Conservation (phyloP, 1,140 invertebrate genomes). For the Hyphantria cunea region DNA sequence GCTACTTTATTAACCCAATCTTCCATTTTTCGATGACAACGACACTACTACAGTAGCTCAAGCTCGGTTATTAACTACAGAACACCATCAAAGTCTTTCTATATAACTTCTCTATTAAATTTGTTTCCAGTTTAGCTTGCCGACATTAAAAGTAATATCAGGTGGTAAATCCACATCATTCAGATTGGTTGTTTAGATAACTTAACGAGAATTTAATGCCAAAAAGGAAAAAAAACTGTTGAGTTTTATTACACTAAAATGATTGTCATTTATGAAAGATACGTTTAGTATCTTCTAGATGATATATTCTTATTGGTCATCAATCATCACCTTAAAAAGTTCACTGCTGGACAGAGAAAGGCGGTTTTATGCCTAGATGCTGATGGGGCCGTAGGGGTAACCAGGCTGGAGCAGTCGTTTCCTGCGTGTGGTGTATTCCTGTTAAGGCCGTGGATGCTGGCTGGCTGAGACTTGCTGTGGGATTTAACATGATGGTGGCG, state of each 20-base stretch:
- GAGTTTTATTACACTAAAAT: neutral
- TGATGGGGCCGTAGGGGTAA: too few species aligned
- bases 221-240: conserved; percentile 8
- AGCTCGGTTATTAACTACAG: neutral
- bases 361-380: too few species aligned
- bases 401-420: too few species aligned
- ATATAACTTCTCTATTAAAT: conserved; percentile 9
- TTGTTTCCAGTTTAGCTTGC: conserved; percentile 8
- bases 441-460: too few species aligned
- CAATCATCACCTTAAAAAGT: too few species aligned
- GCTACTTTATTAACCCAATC: conserved; percentile 84
- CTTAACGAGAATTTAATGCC: conserved; percentile 27
- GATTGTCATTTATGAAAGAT: too few species aligned
- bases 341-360: too few species aligned
- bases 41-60: neutral
- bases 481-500: too few species aligned
- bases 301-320: too few species aligned
- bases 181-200: conserved; percentile 32
- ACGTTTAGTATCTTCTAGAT: too few species aligned
- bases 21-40: conserved; percentile 77
- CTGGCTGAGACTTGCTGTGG: too few species aligned
- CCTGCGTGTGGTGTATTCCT: too few species aligned
- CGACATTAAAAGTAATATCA: conserved; percentile 19
- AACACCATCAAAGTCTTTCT: neutral
- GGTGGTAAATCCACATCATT: conserved; percentile 23